These are phyloP conservation scores for Epizoanthus rinbou DNA, from an alignment of 92 coral and sea anemone species.

Conservation along the genomic window DNA sequence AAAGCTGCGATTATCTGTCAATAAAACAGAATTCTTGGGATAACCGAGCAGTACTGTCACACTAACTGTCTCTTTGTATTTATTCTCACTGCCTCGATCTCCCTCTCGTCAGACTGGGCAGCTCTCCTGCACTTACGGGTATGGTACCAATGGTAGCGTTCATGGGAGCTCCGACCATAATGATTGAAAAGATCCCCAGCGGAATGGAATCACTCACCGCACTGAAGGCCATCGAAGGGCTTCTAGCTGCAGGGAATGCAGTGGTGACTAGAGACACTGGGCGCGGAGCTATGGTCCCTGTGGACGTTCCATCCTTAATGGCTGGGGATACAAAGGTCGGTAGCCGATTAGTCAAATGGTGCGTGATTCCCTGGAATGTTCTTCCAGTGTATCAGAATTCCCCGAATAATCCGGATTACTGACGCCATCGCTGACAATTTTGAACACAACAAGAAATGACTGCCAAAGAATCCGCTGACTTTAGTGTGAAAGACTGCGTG, in stretches of 20 bases:
- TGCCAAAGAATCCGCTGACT: no score
- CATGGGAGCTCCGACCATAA: slow-evolving; percentile 96
- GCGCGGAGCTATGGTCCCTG: slow-evolving; percentile 45
- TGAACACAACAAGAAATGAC: no score
- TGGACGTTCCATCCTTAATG: slow-evolving; percentile 41
- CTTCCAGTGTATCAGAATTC: no score
- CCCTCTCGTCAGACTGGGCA: slow-evolving; percentile 50
- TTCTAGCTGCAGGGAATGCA: slow-evolving; percentile 41
- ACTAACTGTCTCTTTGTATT: no score
- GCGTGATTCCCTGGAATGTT: no score
- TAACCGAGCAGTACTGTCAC: no score
- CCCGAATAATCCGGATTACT: no score
- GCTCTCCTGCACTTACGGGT: slow-evolving; percentile 62
- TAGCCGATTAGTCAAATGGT: background rate
- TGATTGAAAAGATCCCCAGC: slow-evolving; percentile 66
- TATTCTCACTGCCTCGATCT: no score
- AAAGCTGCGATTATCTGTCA: no score
- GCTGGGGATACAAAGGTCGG: slow-evolving; percentile 34
- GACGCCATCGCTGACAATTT: no score
- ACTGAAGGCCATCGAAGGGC: slow-evolving; percentile 53
- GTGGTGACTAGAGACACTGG: slow-evolving; percentile 44
- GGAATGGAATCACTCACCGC: slow-evolving; percentile 66
- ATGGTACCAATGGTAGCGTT: slow-evolving; percentile 56
- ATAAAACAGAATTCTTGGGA: no score
- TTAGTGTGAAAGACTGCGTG: no score